Evolutionary conservation across 1,140 invertebrate species (phyloP).

Genomic region (Solen grandis): DNA sequence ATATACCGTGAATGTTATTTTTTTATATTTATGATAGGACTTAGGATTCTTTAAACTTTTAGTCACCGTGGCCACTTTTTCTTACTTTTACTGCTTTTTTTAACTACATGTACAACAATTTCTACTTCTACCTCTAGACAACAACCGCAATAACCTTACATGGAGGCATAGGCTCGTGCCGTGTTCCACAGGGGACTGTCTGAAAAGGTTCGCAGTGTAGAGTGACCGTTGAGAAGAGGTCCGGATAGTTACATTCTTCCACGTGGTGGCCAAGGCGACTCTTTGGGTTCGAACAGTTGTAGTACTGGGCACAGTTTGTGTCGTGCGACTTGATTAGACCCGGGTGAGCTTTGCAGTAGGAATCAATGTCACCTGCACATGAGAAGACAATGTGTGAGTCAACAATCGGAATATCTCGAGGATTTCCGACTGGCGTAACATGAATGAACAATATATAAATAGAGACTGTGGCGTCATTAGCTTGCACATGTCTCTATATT

Average conservation of each 20-base stretch:
- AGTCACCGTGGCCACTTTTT: too few relatives aligned
- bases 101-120: too few relatives aligned
- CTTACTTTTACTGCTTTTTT: too few relatives aligned
- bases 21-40: too few relatives aligned
- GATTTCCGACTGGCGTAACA: too few relatives aligned
- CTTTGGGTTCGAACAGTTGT: slow-evolving; percentile 63
- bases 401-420: too few relatives aligned
- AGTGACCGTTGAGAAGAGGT: slow-evolving; percentile 57
- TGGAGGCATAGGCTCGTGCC: slow-evolving; percentile 64
- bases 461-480: too few relatives aligned
- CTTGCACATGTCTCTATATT: too few relatives aligned
- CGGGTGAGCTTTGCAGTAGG: slow-evolving; percentile 55
- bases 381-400: neutral
- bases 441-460: too few relatives aligned
- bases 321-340: slow-evolving; percentile 50
- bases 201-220: slow-evolving; percentile 62
- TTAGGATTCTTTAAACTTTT: too few relatives aligned
- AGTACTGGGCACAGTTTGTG: slow-evolving; percentile 71
- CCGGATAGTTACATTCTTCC: slow-evolving; percentile 64
- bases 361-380: slow-evolving; percentile 53
- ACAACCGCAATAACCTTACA: slow-evolving; percentile 58
- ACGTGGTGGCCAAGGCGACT: slow-evolving; percentile 9
- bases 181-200: slow-evolving; percentile 60
- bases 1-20: neutral
- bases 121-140: too few relatives aligned